A percentile compares a stretch with the other conserved stretches of the same genome.
These are phyloP conservation scores for Hofmannophila pseudospretella DNA, from an alignment of 2,888 invertebrate species.

Conservation along the genomic window DNA sequence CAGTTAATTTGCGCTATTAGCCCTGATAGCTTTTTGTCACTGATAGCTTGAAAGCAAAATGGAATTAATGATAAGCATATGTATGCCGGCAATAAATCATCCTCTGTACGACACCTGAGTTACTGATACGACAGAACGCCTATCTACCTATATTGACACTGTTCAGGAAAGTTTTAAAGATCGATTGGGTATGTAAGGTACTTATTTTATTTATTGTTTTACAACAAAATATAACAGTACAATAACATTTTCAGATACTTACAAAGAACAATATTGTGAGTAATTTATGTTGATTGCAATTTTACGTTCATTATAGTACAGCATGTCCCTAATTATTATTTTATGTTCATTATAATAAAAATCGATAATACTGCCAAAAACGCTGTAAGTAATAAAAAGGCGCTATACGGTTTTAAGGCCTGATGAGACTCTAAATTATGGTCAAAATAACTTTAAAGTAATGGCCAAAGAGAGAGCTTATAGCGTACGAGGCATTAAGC, in stretches of 20 bases:
- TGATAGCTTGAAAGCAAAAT: no score
- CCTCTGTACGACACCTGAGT: no score
- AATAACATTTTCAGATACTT: neutral
- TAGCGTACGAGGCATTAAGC: slow-evolving; percentile 6
- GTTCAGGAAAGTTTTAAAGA: no score
- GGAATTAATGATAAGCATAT: no score
- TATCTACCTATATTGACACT: neutral
- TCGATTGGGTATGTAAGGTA: no score
- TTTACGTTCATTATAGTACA: slow-evolving; percentile 28
- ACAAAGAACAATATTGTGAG: slow-evolving; percentile 12
- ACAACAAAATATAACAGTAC: neutral
- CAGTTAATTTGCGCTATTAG: neutral
- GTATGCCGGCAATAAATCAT: no score
- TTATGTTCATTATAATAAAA: slow-evolving; percentile 36
- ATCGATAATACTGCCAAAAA: slow-evolving; percentile 23
- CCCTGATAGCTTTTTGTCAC: neutral
- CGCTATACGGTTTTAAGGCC: slow-evolving; percentile 22
- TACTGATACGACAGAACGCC: no score
- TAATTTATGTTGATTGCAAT: slow-evolving; percentile 35
- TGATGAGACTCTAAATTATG: slow-evolving; percentile 27
- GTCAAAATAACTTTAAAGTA: slow-evolving; percentile 19
- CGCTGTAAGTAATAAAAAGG: slow-evolving; percentile 18
- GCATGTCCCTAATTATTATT: slow-evolving; percentile 39
- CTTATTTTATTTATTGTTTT: neutral
- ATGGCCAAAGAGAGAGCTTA: slow-evolving; percentile 7